These are phyloP conservation scores for Ephialtes manifestator DNA, from an alignment of 2,888 invertebrate species.

Conservation along the genomic window DNA sequence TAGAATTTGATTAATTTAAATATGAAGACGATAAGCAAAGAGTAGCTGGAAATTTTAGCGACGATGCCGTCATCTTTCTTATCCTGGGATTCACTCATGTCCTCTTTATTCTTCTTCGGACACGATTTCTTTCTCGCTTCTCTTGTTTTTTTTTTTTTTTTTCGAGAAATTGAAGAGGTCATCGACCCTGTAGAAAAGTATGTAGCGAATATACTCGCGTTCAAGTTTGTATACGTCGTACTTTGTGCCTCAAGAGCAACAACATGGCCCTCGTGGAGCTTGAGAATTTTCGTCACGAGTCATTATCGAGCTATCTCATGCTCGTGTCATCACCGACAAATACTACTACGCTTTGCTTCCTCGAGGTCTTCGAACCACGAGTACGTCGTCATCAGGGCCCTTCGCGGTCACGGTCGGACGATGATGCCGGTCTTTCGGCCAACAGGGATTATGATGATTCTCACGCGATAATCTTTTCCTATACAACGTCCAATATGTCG, in stretches of 20 bases:
- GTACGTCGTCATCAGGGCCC: conserved; percentile 57
- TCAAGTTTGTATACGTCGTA: conserved; percentile 12
- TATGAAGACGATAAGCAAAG: conserved; percentile 11
- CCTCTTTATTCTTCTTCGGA: conserved; percentile 25
- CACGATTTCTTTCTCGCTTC: conserved; percentile 8
- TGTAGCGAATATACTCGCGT: conserved; percentile 5
- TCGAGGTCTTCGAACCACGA: conserved; percentile 68
- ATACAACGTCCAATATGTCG: background rate
- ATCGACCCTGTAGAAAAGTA: conserved; percentile 35
- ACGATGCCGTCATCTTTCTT: conserved; percentile 20
- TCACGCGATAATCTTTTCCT: background rate
- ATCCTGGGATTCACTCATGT: conserved; percentile 1
- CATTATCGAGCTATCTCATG: conserved; percentile 37
- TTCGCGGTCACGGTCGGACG: conserved; percentile 69
- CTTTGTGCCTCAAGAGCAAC: background rate
- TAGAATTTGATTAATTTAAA: background rate
- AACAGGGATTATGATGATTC: background rate
- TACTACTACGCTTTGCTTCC: conserved; percentile 12
- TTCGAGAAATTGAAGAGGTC: conserved; percentile 54
- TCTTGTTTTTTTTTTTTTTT: conserved; percentile 7
- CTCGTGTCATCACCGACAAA: conserved; percentile 21
- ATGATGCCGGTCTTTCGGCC: conserved; percentile 57
- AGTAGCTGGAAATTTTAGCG: conserved; percentile 19
- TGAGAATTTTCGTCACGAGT: conserved; percentile 43
- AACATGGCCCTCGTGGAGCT: conserved; percentile 19